Base-by-base conservation (phyloP, 1,140 invertebrate genomes). In the Drosophila kohkoa region DNA sequence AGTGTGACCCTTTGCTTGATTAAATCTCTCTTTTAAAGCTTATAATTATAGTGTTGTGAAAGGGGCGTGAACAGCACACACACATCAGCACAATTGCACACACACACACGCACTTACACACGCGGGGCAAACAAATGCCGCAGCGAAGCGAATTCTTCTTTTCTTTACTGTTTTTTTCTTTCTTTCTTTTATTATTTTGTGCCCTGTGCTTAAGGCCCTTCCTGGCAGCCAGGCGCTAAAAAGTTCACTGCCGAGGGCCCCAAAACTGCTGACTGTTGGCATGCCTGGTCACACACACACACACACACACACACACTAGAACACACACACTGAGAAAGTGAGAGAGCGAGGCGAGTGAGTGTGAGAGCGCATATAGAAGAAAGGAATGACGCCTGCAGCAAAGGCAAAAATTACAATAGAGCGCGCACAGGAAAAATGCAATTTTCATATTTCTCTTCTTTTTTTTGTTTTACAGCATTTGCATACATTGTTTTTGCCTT, bases 211-310 rank as follows among this genome's bases (percentile, higher is more conserved):
- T 46, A 49, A 55, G 54, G 74, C 46, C 74, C 68, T 72, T 76
- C 67, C 73, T 75, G 67, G 63, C 77, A 82, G 72, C 28, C 60
- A 54, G 68, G 75, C 82, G 69, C 76, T 82, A 69, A 55, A 78
- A 77, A 82, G 83, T 75, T 80, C 65, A 77, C 83, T 89, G 83
- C 80, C 85, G 81, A 85, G 69, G 79, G 81, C 69, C 77, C 65
- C 15, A 80, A 71, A 80, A 74, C 25, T 58, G 66, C 76, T 68
- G 66, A 62, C 68, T 78, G 65, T 43, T 64, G 62, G 30, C 46
- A 57, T 70, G 55, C 41, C 59, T 16, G 51, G 11, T 13, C 59
- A 58, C 41, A 16, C 15, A 51, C 32, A 66, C 35, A 28, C 38
- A 41, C 46, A 11, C n/a, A 32, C 1, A 35, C 49, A 54, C 28